Evolutionary conservation across 2,888 invertebrate species (phyloP).

Genomic region (Uloborus plumipes): DNA sequence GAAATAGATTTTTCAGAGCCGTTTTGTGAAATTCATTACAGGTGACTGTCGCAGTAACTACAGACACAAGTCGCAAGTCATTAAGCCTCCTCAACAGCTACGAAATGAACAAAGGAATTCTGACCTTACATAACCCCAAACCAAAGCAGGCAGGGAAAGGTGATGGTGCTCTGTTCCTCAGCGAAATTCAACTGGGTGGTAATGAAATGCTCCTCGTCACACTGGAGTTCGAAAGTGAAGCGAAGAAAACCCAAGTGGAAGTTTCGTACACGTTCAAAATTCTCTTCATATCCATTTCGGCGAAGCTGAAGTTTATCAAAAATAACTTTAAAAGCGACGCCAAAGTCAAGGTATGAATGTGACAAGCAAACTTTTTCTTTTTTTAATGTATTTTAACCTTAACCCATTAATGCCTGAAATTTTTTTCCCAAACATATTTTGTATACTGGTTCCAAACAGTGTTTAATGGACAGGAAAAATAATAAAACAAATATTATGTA

Average conservation of each 20-base stretch:
- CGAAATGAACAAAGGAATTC: conserved; percentile 33
- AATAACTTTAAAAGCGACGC: conserved; percentile 39
- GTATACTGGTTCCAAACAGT: too few species aligned
- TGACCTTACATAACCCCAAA: conserved; percentile 22
- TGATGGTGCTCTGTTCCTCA: conserved; percentile 37
- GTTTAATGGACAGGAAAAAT: too few species aligned
- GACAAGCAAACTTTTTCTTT: too few species aligned
- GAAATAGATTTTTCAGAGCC: too few species aligned
- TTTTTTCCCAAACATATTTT: too few species aligned
- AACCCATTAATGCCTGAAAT: too few species aligned
- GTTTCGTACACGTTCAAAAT: conserved; percentile 50
- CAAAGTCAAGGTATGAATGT: not conserved
- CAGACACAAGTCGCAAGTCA: conserved; percentile 31
- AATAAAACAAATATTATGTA: too few species aligned
- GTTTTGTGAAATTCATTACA: not conserved
- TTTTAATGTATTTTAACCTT: too few species aligned
- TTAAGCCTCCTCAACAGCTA: conserved; percentile 51
- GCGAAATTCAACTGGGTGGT: conserved; percentile 57
- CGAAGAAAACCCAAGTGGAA: conserved; percentile 51
- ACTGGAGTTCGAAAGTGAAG: conserved; percentile 50
- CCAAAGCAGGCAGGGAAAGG: not conserved
- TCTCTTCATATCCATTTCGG: conserved; percentile 55
- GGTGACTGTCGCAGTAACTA: conserved; percentile 53
- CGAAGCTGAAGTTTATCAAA: conserved; percentile 46
- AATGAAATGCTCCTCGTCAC: conserved; percentile 51